Evolutionary conservation across 2,797 vertebrate genomes (phyloP).

Genomic region (Hapalemur alaotrensis): DNA sequence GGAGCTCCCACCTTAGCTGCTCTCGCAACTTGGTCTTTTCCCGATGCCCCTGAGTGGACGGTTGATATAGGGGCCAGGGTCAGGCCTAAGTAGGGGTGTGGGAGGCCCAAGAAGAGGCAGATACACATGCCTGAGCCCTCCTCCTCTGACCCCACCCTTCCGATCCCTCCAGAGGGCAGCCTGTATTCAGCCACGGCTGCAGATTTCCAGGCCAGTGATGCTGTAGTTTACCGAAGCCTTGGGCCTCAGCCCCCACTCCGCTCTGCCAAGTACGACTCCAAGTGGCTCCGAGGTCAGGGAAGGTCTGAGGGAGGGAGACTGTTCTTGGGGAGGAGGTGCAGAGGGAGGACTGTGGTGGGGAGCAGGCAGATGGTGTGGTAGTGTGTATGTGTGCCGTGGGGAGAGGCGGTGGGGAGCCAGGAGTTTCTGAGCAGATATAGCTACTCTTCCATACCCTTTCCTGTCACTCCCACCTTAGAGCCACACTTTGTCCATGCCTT

Average conservation of each 20-base stretch:
- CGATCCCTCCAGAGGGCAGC: slow-evolving; percentile 88
- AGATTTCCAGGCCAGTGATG: slow-evolving; percentile 95
- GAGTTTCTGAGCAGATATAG: background rate
- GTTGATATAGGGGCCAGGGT: background rate
- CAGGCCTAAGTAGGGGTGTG: accelerated
- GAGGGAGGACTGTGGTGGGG: background rate
- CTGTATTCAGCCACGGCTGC: slow-evolving; percentile 96
- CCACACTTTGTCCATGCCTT: slow-evolving; percentile 95
- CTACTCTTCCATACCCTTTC: background rate
- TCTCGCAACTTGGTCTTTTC: background rate
- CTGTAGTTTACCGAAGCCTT: slow-evolving; percentile 95
- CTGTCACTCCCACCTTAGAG: slow-evolving; percentile 82
- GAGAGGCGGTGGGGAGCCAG: accelerated
- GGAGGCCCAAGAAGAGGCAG: background rate
- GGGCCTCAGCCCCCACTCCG: slow-evolving; percentile 91
- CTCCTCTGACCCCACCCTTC: background rate
- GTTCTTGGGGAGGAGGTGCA: background rate
- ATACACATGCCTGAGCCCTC: background rate
- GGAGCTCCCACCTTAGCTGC: background rate
- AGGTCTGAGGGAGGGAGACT: background rate
- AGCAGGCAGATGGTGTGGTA: background rate
- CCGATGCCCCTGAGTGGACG: background rate
- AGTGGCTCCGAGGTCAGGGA: slow-evolving; percentile 94
- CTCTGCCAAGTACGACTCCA: slow-evolving; percentile 96
- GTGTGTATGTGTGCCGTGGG: background rate